Percentiles rank a stretch among this genome's conserved stretches.
Evolutionary conservation across 2,888 invertebrate genomes (phyloP).

Genomic region (Corbicula japonica): DNA sequence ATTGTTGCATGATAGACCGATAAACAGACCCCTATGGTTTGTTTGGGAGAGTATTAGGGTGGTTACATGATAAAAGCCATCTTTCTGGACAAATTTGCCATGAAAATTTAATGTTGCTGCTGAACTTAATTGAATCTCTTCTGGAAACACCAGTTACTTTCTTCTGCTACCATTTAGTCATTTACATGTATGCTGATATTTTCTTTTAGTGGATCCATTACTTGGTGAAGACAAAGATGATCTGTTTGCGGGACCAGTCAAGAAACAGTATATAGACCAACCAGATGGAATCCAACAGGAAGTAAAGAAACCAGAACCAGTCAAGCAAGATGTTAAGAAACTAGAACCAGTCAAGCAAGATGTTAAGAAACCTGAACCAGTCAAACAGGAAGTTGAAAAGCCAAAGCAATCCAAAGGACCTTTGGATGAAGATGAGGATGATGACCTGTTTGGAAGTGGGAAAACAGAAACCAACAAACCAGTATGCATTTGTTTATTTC

Average conservation of each 20-base stretch:
- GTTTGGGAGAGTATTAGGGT: too few species aligned
- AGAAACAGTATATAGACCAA: slow-evolving; percentile 27
- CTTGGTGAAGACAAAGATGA: slow-evolving; percentile 41
- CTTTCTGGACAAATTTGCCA: too few species aligned
- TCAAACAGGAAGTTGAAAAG: neutral
- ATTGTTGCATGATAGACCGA: too few species aligned
- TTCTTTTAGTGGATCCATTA: too few species aligned
- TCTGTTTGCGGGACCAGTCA: slow-evolving; percentile 24
- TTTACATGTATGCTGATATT: too few species aligned
- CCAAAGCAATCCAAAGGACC: slow-evolving; percentile 4
- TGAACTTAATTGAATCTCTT: too few species aligned
- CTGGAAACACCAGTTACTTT: too few species aligned
- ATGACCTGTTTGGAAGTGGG: slow-evolving; percentile 39
- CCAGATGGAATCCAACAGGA: slow-evolving; percentile 4
- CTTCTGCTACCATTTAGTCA: too few species aligned
- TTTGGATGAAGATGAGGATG: slow-evolving; percentile 21
- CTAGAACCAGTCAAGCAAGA: neutral
- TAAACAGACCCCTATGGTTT: too few species aligned
- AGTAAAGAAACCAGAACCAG: slow-evolving; percentile 7
- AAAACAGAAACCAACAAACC: slow-evolving; percentile 16
- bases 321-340: neutral
- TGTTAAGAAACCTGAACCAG: neutral
- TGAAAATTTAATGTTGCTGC: too few species aligned
- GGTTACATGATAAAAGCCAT: too few species aligned
- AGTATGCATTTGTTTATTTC: slow-evolving; percentile 5